Evolutionary conservation across 1,140 invertebrate species (phyloP).

Genomic region (Samia ricini): DNA sequence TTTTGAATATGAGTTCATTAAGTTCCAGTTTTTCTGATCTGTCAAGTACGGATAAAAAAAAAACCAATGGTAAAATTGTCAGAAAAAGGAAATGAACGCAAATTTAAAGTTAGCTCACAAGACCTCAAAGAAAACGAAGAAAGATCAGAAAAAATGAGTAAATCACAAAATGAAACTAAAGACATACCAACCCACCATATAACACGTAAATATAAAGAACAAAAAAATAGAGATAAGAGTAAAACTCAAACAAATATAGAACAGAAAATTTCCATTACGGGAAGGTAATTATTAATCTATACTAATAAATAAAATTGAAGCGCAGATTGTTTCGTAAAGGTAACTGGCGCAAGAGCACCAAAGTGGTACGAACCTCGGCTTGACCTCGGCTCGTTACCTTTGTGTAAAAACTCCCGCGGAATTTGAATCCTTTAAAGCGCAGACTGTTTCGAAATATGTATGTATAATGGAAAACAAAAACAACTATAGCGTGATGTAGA

Average conservation of each 20-base stretch:
- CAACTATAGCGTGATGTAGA: too few species aligned
- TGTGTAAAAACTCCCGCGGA: too few species aligned
- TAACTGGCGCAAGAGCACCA: too few species aligned
- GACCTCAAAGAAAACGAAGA: slow-evolving; percentile 10
- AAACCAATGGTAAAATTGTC: slow-evolving; percentile 14
- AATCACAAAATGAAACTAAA: background rate
- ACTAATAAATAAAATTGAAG: too few species aligned
- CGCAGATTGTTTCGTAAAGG: too few species aligned
- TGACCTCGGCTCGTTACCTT: too few species aligned
- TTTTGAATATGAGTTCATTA: slow-evolving; percentile 50
- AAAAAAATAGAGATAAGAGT: background rate
- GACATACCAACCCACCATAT: background rate
- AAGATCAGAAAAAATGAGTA: background rate
- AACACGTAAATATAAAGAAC: background rate
- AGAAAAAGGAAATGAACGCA: background rate
- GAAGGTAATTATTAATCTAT: background rate
- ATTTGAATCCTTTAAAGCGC: too few species aligned
- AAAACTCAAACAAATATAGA: slow-evolving; percentile 11
- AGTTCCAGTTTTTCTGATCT: slow-evolving; percentile 45
- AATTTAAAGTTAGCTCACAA: background rate
- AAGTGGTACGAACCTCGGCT: too few species aligned
- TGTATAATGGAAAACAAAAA: too few species aligned
- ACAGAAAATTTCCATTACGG: background rate
- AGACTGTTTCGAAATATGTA: too few species aligned
- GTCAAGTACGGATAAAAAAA: slow-evolving; percentile 35